Conservation (phyloP, 2,113 vertebrate species). For the Rousettus leschenaultii region DNA sequence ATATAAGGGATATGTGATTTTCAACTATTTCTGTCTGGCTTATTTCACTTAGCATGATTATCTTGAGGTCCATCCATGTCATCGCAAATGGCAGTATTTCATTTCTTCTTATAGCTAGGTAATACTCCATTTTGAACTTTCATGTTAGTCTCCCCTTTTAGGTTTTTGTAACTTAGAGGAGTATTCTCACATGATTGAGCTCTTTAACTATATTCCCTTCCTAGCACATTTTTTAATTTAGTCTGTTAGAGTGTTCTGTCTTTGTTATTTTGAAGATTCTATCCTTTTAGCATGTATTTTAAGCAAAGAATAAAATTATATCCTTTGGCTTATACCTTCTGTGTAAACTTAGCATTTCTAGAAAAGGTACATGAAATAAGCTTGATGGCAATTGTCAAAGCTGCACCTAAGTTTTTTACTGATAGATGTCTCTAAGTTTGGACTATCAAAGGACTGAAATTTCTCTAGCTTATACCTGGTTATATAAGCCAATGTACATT, state of each 20-base stretch:
- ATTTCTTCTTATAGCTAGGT: no score
- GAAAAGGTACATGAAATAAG: slow-evolving; percentile 2
- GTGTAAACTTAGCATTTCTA: slow-evolving; percentile 23
- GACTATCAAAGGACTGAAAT: background rate
- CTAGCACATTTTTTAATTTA: background rate
- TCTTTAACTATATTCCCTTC: background rate
- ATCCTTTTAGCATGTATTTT: slow-evolving; percentile 27
- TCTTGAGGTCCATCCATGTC: no score
- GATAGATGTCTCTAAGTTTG: background rate
- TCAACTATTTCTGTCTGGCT: no score
- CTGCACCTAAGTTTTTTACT: background rate
- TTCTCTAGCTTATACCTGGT: background rate
- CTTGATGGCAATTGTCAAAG: background rate
- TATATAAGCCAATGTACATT: background rate
- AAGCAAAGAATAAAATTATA: slow-evolving; percentile 13
- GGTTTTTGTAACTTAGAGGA: slow-evolving; percentile 17
- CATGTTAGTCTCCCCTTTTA: slow-evolving; percentile 8
- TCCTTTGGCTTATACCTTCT: background rate
- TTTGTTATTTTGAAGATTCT: slow-evolving; percentile 26
- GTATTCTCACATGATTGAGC: background rate
- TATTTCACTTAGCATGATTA: no score
- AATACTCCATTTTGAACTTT: background rate
- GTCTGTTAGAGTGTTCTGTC: background rate
- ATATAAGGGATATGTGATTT: no score
- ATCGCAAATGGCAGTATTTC: no score